Evolutionary conservation across 2,113 vertebrate genomes (phyloP).

Genomic region (Ceyx margarethae): DNA sequence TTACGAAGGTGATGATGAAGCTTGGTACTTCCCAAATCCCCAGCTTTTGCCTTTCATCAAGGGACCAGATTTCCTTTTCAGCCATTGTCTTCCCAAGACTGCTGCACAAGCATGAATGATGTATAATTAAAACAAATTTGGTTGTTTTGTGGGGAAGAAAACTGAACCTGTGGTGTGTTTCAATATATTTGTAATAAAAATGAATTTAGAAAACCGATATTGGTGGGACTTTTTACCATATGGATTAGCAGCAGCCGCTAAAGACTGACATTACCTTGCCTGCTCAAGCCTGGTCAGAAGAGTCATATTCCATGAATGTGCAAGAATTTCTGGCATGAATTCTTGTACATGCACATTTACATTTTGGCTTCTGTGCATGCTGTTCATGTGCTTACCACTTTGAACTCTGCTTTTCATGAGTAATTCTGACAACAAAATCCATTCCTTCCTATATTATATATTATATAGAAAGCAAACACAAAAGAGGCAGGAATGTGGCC

Average conservation of each 20-base stretch:
- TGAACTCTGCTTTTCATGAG: conserved; percentile 15
- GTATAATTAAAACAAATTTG: neutral
- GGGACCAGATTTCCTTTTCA: neutral
- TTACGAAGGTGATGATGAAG: neutral
- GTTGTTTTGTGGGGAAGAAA: neutral
- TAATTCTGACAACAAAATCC: neutral
- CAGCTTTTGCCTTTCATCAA: neutral
- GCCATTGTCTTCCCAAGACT: neutral
- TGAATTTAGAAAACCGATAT: neutral
- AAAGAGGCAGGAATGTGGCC: neutral
- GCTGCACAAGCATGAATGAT: neutral
- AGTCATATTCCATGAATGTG: conserved; percentile 29
- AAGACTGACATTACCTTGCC: neutral
- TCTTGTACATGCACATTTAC: conserved; percentile 46
- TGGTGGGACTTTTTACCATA: neutral
- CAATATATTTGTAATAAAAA: neutral
- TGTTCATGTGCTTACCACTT: neutral
- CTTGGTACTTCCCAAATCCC: neutral
- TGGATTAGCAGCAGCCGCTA: neutral
- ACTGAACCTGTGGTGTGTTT: fast-evolving
- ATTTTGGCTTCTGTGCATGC: conserved; percentile 30
- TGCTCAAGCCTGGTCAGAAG: neutral
- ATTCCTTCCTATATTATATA: neutral
- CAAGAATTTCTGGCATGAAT: conserved; percentile 51
- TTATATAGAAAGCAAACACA: neutral